Evolutionary conservation across 2,113 vertebrate genomes (phyloP).

Genomic region (Oreochromis niloticus): DNA sequence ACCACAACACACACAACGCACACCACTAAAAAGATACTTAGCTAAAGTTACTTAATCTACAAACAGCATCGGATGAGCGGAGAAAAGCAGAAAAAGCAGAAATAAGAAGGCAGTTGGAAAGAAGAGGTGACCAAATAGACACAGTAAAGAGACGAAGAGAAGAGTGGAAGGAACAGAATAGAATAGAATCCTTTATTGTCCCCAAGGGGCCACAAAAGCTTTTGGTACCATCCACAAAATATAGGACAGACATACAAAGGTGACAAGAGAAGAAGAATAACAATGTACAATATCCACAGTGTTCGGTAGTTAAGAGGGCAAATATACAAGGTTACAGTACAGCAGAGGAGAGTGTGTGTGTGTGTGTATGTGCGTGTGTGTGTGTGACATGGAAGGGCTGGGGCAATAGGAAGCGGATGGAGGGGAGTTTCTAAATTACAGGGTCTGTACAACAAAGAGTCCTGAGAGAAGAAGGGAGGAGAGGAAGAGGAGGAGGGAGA

Average conservation of each 20-base stretch:
- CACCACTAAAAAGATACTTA: conserved; percentile 1
- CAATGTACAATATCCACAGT: conserved; percentile 82
- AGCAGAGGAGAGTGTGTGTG: conserved; percentile 5
- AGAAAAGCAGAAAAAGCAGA: conserved; percentile 2
- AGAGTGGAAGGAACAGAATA: conserved; percentile 69
- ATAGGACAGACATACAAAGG: conserved; percentile 76
- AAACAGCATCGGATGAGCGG: conserved; percentile 7
- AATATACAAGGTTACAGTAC: conserved; percentile 76
- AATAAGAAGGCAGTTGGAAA: conserved; percentile 29
- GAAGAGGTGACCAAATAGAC: conserved; percentile 27
- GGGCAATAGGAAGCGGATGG: conserved; percentile 20
- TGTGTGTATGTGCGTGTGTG: not conserved
- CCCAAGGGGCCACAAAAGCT: conserved; percentile 66
- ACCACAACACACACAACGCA: conserved; percentile 27
- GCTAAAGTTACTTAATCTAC: conserved; percentile 6
- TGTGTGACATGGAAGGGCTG: not conserved
- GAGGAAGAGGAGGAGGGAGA: conserved; percentile 67
- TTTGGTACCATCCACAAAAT: conserved; percentile 71
- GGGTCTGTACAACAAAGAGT: conserved; percentile 71
- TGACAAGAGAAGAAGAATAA: conserved; percentile 70
- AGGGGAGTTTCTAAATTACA: conserved; percentile 58
- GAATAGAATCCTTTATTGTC: conserved; percentile 80
- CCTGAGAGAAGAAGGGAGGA: conserved; percentile 70
- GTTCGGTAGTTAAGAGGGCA: conserved; percentile 69
- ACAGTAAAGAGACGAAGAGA: conserved; percentile 58